A percentile compares a stretch with the other conserved stretches of the same genome.
phyloP scores from a whole-genome alignment of 2,888 invertebrate genomes.

The Stenchaetothrips biformis region DNA sequence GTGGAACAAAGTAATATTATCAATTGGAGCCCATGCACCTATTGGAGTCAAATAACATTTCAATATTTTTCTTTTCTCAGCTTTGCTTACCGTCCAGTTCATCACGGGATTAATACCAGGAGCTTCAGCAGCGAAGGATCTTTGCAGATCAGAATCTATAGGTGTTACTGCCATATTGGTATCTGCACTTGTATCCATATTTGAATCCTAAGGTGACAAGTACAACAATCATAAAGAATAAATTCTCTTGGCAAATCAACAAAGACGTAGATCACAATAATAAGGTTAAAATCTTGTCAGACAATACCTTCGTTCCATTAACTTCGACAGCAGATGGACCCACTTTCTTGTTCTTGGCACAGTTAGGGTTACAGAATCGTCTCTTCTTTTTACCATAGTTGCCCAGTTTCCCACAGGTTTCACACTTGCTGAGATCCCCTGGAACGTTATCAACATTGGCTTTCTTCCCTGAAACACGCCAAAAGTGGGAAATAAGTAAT shows the following conservation, averaged over 20 bases:
- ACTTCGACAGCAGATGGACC: neutral
- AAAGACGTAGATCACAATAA: no score
- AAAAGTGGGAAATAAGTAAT: conserved; percentile 34
- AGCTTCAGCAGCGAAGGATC: neutral
- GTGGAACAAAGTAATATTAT: neutral
- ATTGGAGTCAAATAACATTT: neutral
- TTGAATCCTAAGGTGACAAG: neutral
- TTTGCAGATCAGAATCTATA: neutral
- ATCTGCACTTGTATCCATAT: neutral
- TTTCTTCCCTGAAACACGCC: conserved; percentile 52
- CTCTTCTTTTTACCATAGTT: conserved; percentile 68
- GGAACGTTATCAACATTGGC: conserved; percentile 36
- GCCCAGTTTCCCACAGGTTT: conserved; percentile 65
- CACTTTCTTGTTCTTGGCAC: conserved; percentile 53
- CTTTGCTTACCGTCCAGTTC: neutral
- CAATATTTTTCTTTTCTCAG: neutral
- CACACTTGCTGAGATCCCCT: conserved; percentile 60
- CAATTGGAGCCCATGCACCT: no score
- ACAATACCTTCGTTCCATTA: neutral
- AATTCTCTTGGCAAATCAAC: no score
- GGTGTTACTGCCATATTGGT: neutral
- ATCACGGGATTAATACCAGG: neutral
- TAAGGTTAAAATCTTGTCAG: neutral
- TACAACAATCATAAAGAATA: no score
- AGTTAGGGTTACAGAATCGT: conserved; percentile 68